phyloP scores from a whole-genome alignment of 1,140 invertebrate genomes.

The Elymnias hypermnestra region DNA sequence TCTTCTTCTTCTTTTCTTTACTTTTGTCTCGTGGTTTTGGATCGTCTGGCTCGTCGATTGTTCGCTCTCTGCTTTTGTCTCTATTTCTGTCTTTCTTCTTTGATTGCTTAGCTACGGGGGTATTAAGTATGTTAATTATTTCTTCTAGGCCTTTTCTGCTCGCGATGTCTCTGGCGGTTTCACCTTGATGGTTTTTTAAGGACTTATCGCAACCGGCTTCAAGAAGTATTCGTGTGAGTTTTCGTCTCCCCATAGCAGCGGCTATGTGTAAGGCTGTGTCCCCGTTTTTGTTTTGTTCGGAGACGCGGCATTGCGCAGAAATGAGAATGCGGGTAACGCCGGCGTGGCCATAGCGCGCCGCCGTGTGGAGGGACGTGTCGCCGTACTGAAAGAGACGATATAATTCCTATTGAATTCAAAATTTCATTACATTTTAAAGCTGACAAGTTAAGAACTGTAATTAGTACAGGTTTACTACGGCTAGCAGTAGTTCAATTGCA shows the following conservation, averaged over 20 bases:
- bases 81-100: slow-evolving; percentile 69
- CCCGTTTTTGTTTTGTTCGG: slow-evolving; percentile 96
- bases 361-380: slow-evolving; percentile 96
- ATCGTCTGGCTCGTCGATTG: slow-evolving; percentile 60
- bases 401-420: too few species aligned
- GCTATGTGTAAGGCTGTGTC: slow-evolving; percentile 96
- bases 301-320: slow-evolving; percentile 90
- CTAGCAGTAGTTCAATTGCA: too few species aligned
- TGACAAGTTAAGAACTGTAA: too few species aligned
- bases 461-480: too few species aligned
- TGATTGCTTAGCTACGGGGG: slow-evolving; percentile 74
- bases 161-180: slow-evolving; percentile 94
- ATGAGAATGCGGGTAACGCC: slow-evolving; percentile 96
- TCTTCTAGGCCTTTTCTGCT: slow-evolving; percentile 89
- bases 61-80: slow-evolving; percentile 69
- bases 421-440: too few species aligned
- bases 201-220: slow-evolving; percentile 89
- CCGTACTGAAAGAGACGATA: slow-evolving; percentile 85
- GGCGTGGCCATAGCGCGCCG: slow-evolving; percentile 95
- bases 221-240: slow-evolving; percentile 92
- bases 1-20: slow-evolving; percentile 74
- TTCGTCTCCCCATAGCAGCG: slow-evolving; percentile 93
- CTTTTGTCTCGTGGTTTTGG: slow-evolving; percentile 61
- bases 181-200: slow-evolving; percentile 92
- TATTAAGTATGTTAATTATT: slow-evolving; percentile 86